Conservation (phyloP, 2,888 invertebrate species). For the Amiota mariae region DNA sequence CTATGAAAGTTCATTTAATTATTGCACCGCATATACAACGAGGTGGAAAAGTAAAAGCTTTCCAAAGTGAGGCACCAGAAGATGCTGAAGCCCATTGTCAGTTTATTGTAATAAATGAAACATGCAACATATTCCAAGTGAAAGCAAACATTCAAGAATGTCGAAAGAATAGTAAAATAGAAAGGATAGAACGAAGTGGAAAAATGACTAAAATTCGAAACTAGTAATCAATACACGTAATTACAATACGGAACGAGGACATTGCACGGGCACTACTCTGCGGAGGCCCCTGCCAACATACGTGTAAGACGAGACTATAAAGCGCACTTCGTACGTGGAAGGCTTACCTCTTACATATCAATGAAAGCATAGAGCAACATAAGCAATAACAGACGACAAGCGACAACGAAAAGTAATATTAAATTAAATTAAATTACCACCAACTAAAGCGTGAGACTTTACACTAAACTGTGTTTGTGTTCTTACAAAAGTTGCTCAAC, state of each 20-base stretch:
- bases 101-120: slow-evolving; percentile 2
- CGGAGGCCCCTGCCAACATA: not conserved
- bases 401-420: slow-evolving; percentile 46
- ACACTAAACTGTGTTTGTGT: slow-evolving; percentile 23
- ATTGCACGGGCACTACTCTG: not conserved
- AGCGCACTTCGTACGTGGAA: not conserved
- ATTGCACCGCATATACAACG: not conserved
- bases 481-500: slow-evolving; percentile 4
- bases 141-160: not conserved
- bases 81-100: not conserved
- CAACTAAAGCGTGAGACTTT: slow-evolving; percentile 16
- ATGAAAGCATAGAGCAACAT: slow-evolving; percentile 18
- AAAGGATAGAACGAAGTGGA: not conserved
- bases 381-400: slow-evolving; percentile 34
- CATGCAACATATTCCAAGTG: slow-evolving; percentile 16
- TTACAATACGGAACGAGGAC: slow-evolving; percentile 8
- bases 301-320: slow-evolving; percentile 16
- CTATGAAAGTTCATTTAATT: slow-evolving; percentile 35
- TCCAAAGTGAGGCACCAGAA: slow-evolving; percentile 17
- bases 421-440: slow-evolving; percentile 49
- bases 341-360: not conserved
- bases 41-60: not conserved
- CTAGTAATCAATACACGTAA: slow-evolving; percentile 33
- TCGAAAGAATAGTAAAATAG: not conserved
- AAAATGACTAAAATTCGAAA: slow-evolving; percentile 9